Evolutionary conservation across 35 echinoderm and acorn worm species (phyloP), one percentile per base, ranked within the genome.

Genomic region (Anneissia japonica): DNA sequence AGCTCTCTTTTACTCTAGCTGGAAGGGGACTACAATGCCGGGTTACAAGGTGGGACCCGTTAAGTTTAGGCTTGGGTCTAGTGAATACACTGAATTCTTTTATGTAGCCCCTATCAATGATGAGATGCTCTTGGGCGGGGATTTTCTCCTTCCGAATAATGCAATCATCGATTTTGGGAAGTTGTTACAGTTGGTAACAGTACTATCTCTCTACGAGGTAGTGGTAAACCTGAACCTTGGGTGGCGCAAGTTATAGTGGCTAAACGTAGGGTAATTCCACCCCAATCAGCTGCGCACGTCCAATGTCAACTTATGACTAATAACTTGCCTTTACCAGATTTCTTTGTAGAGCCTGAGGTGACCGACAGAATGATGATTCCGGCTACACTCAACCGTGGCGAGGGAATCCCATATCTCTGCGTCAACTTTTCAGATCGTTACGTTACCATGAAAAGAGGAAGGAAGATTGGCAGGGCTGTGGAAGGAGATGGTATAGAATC

Each of bases 41-140:
- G 89, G 74, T 14, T 72, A 36, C 21, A 32, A 74, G 6, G 84
- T 77, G 23, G 89, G 89, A 16, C 89, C 83, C 3, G 74, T 91
- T 0, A 17, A 85, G 46, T 78, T 86, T 17, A 79, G 11, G 23
- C 30, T 81, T 0, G 89, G 89, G 11, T 39, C 72, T 32, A 32
- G 79, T 34, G 31, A n/a, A 7, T 86, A 46, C 51, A 36, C 35
- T 0, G 89, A 86, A 35, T 31, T 34, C 23, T 43, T 91, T 23
- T 87, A 86, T 80, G 89, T 91, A 31, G 89, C 89, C 14, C 89
- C 76, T 10, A 91, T 91, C 73, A 76, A 78, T 5, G 84, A 91
- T 29, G 89, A 91, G 38, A 91, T 91, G 89, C 46, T 91, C 23
- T 36, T 91, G 35, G 89, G 89, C 64, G 35, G 79, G 7, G 89